Evolutionary conservation across 2,797 vertebrate genomes (phyloP).

Genomic region (Sebastes taczanowskii): DNA sequence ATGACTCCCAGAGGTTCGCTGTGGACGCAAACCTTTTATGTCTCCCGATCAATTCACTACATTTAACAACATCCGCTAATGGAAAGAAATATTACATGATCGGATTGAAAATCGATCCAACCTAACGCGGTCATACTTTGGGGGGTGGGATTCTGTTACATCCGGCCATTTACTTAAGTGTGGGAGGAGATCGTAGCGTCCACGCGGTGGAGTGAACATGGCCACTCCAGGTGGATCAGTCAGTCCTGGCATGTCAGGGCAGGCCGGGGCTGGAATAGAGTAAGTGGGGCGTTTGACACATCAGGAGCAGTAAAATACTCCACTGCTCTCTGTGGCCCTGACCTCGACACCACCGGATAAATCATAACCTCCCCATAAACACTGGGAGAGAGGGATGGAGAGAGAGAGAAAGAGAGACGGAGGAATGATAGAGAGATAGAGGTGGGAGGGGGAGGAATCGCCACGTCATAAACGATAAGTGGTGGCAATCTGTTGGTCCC

Average conservation of each 20-base stretch:
- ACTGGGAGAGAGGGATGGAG: constrained; percentile 37
- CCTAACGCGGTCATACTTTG: not conserved
- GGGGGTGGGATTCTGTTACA: constrained; percentile 31
- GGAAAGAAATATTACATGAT: constrained; percentile 54
- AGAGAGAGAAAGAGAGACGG: not conserved
- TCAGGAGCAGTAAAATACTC: constrained; percentile 70
- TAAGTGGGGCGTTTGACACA: constrained; percentile 72
- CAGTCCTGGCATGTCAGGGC: constrained; percentile 49
- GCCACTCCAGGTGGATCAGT: constrained; percentile 64
- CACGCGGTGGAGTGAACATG: constrained; percentile 11
- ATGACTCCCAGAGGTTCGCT: constrained; percentile 27
- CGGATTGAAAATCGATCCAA: constrained; percentile 51
- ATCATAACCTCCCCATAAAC: constrained; percentile 72
- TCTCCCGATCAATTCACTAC: constrained; percentile 60
- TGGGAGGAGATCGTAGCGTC: constrained; percentile 11
- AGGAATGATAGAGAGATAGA: constrained; percentile 30
- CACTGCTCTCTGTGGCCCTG: constrained; percentile 66
- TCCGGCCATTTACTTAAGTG: constrained; percentile 30
- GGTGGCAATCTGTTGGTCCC: constrained; percentile 76
- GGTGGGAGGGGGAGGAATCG: constrained; percentile 7
- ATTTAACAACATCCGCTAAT: constrained; percentile 58
- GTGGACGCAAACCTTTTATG: constrained; percentile 41
- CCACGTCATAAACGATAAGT: constrained; percentile 75
- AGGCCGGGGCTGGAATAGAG: constrained; percentile 29
- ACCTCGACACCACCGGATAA: constrained; percentile 70